phyloP scores from a whole-genome alignment of 2,113 vertebrate genomes.

The Athene cunicularia region DNA sequence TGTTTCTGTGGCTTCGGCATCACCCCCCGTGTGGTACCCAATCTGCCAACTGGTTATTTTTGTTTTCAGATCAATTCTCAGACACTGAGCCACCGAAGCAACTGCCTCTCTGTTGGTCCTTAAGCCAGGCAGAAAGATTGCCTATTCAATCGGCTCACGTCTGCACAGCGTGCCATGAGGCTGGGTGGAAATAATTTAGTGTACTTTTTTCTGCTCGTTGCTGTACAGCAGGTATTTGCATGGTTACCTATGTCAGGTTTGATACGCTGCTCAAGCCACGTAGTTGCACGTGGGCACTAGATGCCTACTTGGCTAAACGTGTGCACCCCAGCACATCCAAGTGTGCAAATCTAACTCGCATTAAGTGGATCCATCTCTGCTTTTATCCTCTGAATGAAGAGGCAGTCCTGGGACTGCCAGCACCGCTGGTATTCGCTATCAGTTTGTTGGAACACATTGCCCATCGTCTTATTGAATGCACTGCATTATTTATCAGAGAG shows the following conservation, averaged over 20 bases:
- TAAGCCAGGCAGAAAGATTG: not conserved
- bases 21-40: not conserved
- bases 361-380: not conserved
- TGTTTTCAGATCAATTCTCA: not conserved
- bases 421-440: fast-evolving
- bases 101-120: not conserved
- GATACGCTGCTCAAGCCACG: not conserved
- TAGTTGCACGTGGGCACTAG: not conserved
- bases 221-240: not conserved
- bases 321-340: not conserved
- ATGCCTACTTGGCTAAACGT: not conserved
- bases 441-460: not conserved
- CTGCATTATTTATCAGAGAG: constrained; percentile 43
- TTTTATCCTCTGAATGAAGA: not conserved
- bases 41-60: not conserved
- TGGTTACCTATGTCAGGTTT: fast-evolving
- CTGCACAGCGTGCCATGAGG: fast-evolving
- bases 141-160: fast-evolving
- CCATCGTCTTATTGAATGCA: not conserved
- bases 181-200: not conserved
- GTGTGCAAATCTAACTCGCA: not conserved
- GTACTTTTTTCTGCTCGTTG: not conserved
- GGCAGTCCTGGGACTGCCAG: not conserved
- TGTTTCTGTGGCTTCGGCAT: not conserved
- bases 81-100: not conserved